Evolutionary conservation across 2,888 invertebrate species (phyloP).

Genomic region (Leuctra nigra): DNA sequence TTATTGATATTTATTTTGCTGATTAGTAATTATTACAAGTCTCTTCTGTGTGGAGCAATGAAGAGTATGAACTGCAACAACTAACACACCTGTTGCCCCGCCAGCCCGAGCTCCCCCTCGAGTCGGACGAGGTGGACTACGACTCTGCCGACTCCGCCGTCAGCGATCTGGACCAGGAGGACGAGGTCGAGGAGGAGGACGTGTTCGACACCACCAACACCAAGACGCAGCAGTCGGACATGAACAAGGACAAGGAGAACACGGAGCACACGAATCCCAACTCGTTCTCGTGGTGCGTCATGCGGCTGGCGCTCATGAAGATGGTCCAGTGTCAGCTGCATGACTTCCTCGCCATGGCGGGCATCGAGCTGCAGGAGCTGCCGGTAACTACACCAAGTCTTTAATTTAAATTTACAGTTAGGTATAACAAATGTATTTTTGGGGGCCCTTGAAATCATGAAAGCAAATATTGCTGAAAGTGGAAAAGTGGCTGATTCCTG

Average conservation of each 20-base stretch:
- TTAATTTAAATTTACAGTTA: neutral
- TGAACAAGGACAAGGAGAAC: conserved; percentile 49
- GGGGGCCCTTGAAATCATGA: no score
- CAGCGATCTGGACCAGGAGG: conserved; percentile 73
- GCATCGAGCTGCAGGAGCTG: conserved; percentile 64
- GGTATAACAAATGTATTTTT: no score
- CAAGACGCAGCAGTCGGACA: neutral
- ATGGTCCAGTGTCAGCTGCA: conserved; percentile 78
- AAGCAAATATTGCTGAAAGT: no score
- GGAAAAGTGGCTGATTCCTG: no score
- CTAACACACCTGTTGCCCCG: neutral
- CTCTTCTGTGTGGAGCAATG: no score
- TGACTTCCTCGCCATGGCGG: conserved; percentile 80
- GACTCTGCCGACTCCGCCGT: conserved; percentile 79
- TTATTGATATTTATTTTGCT: no score
- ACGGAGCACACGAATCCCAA: conserved; percentile 87
- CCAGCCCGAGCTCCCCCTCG: conserved; percentile 53
- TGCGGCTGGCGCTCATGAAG: conserved; percentile 82
- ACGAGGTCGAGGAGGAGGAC: conserved; percentile 71
- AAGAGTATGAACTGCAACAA: no score
- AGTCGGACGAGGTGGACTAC: conserved; percentile 69
- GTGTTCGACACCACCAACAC: conserved; percentile 53
- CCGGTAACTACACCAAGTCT: neutral
- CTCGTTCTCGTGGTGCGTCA: conserved; percentile 93
- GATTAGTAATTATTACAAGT: no score